Conservation (phyloP, 2,888 invertebrate species). For the Ligdia adustata region DNA sequence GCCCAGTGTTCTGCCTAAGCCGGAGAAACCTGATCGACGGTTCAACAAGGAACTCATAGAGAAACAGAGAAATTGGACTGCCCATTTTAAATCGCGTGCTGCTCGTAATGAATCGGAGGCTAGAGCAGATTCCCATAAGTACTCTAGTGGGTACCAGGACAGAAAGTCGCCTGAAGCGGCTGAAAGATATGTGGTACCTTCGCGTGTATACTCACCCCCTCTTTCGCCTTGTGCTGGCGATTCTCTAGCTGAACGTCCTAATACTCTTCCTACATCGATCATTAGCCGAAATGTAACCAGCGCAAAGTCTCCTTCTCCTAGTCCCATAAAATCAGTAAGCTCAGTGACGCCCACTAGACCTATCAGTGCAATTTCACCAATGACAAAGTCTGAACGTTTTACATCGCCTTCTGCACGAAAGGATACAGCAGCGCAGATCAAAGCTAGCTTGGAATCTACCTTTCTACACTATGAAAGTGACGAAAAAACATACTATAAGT, state of each 20-base stretch:
- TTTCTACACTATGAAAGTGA: slow-evolving; percentile 41
- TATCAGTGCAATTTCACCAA: slow-evolving; percentile 54
- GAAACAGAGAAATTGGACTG: slow-evolving; percentile 96
- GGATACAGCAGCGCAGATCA: slow-evolving; percentile 49
- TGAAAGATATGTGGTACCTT: slow-evolving; percentile 70
- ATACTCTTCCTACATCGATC: slow-evolving; percentile 69
- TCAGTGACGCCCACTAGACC: slow-evolving; percentile 62
- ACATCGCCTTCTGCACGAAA: slow-evolving; percentile 53
- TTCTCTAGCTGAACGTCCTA: slow-evolving; percentile 71
- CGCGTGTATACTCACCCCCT: slow-evolving; percentile 79
- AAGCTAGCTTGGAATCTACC: slow-evolving; percentile 45
- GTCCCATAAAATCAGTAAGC: slow-evolving; percentile 69
- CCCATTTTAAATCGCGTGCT: slow-evolving; percentile 92
- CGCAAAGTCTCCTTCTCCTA: slow-evolving; percentile 73
- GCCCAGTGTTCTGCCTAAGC: slow-evolving; percentile 87
- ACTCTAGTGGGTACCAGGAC: slow-evolving; percentile 62
- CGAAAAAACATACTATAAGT: slow-evolving; percentile 52
- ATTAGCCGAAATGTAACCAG: slow-evolving; percentile 63
- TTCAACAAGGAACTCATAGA: slow-evolving; percentile 94
- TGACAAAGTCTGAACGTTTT: slow-evolving; percentile 54
- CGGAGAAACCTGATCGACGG: slow-evolving; percentile 92
- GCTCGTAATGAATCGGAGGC: slow-evolving; percentile 63
- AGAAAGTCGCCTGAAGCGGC: slow-evolving; percentile 68
- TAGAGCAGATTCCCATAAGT: slow-evolving; percentile 63
- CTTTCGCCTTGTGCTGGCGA: slow-evolving; percentile 85